Evolutionary conservation across 2,113 vertebrate species (phyloP).

Genomic region (Cervus canadensis): DNA sequence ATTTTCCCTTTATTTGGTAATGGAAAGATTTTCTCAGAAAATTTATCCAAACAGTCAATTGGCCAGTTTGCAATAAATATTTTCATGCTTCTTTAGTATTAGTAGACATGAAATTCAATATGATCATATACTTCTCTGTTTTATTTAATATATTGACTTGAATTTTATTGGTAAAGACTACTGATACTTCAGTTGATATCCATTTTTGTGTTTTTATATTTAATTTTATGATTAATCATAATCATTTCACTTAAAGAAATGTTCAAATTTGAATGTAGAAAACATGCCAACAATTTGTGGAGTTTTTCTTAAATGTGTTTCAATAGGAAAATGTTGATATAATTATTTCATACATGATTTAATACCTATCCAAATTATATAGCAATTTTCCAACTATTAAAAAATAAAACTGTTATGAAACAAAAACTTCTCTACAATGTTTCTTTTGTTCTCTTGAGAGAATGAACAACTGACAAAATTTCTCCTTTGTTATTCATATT

Average conservation of each 20-base stretch:
- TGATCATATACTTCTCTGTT: neutral
- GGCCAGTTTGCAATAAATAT: neutral
- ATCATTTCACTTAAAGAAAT: neutral
- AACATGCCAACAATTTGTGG: neutral
- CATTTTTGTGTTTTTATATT: neutral
- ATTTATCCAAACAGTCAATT: neutral
- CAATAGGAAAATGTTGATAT: neutral
- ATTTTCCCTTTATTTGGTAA: neutral
- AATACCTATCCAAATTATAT: neutral
- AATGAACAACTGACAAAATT: neutral
- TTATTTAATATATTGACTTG: neutral
- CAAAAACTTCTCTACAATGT: neutral
- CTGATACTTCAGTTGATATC: neutral
- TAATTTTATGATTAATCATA: conserved; percentile 10
- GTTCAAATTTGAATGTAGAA: neutral
- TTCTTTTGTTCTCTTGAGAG: neutral
- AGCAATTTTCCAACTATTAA: neutral
- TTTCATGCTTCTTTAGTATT: neutral
- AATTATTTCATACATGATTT: neutral
- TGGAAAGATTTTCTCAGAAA: neutral
- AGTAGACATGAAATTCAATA: neutral
- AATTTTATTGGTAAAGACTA: conserved; percentile 19
- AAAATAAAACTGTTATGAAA: neutral
- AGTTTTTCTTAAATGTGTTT: neutral
- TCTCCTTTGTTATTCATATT: neutral